Percentiles rank a stretch among this genome's conserved stretches.
Evolutionary conservation across 1,140 invertebrate genomes (phyloP).

Genomic region (Drosophila micromelanica): DNA sequence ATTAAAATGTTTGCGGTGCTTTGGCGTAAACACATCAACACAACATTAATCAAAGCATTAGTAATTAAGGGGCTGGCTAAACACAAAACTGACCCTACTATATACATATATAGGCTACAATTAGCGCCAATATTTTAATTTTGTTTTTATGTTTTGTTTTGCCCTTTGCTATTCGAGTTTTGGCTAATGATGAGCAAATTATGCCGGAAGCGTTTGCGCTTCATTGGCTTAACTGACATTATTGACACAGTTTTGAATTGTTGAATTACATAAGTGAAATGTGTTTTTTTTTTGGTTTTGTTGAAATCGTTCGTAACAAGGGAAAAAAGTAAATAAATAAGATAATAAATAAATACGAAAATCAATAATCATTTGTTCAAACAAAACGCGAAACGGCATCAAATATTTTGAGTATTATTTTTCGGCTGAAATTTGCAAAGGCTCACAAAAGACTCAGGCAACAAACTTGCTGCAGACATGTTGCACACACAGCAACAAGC

Average conservation of each 20-base stretch:
- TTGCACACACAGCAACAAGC: conserved; percentile 20
- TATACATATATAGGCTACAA: conserved; percentile 18
- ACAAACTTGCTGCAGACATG: conserved; percentile 52
- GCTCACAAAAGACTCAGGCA: conserved; percentile 66
- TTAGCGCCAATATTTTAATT: conserved; percentile 25
- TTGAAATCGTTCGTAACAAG: conserved; percentile 21
- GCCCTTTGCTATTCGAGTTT: conserved; percentile 20
- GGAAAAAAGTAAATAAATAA: conserved; percentile 49
- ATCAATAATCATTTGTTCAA: conserved; percentile 61
- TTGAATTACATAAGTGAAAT: conserved; percentile 66
- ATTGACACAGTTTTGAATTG: conserved; percentile 73
- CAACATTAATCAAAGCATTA: conserved; percentile 39
- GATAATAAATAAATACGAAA: conserved; percentile 34
- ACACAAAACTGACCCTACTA: not conserved
- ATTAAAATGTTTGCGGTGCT: conserved; percentile 33
- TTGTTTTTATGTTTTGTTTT: conserved; percentile 26
- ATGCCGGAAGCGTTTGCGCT: conserved; percentile 69
- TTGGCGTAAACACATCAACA: conserved; percentile 14
- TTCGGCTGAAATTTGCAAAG: conserved; percentile 10
- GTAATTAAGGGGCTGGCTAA: conserved; percentile 20
- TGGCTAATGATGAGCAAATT: conserved; percentile 78
- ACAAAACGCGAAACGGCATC: conserved; percentile 58
- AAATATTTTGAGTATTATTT: conserved; percentile 37
- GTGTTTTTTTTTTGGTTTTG: conserved; percentile 4
- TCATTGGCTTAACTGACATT: conserved; percentile 64